These are phyloP conservation scores for Scytalopus superciliaris DNA, from an alignment of 2,113 vertebrate species.

Conservation along the genomic window DNA sequence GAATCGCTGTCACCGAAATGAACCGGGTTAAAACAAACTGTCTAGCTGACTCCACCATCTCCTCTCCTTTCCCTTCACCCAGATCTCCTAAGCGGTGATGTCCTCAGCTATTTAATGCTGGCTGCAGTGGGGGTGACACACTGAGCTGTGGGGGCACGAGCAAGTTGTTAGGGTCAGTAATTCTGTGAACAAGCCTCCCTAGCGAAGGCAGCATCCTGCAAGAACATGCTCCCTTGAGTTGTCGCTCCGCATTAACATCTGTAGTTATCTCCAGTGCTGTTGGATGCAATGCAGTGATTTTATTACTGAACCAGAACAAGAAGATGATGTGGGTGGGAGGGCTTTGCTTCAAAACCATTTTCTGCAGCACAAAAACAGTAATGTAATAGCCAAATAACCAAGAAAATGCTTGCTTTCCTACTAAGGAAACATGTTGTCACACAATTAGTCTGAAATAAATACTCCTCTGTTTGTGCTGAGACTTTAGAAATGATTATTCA, in stretches of 20 bases:
- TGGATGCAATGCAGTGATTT: background rate
- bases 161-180: background rate
- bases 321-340: background rate
- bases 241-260: background rate
- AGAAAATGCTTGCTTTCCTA: background rate
- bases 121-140: background rate
- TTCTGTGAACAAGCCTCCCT: background rate
- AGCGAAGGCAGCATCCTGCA: background rate
- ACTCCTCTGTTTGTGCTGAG: background rate
- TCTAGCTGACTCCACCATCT: background rate
- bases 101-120: background rate
- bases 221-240: background rate
- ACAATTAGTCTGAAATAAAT: background rate
- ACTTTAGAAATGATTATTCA: background rate
- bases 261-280: background rate
- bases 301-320: background rate
- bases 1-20: background rate
- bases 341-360: background rate
- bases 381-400: background rate
- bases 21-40: background rate
- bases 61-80: background rate
- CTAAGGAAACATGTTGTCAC: background rate
- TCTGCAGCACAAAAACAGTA: background rate
- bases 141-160: background rate
- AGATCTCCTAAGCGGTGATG: background rate